Base-by-base conservation (phyloP, 2,113 vertebrate species). In the Hymenochirus boettgeri region DNA sequence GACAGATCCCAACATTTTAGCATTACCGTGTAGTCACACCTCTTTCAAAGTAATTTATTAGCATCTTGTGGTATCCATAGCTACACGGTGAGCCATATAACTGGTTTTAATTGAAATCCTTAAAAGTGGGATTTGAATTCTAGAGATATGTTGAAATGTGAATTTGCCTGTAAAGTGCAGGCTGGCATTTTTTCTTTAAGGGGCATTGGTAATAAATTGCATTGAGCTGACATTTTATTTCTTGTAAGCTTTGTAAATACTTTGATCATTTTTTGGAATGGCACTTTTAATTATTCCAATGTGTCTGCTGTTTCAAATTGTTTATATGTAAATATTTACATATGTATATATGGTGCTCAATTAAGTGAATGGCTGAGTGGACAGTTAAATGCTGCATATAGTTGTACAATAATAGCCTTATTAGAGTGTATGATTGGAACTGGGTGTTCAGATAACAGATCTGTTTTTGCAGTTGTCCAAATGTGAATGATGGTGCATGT, bases 161-260 rank as follows among this genome's bases (percentile, higher is more conserved):
- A 21, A 79, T 78, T 80, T 84, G 78, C 73, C 1, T 52, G 74
- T 77, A 80, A 70, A 83, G 79, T 76, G 53, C 26, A 58, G 72
- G 79, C 84, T 88, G 48, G n/a, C 39, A 54, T 53, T 69, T 53
- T n/a, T n/a, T 57, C n/a, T n/a, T 74, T 85, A 79, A 90, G 90
- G n/a, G 94, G 91, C 92, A 94, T 92, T 93, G 90, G 93, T 92
- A 96, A 96, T 96, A 96, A 95, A 88, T n/a, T n/a, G n/a, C n/a
- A n/a, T n/a, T n/a, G n/a, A n/a, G n/a, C n/a, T n/a, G n/a, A 9
- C 1, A 8, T 35, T 35, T 35, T 1, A 2, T 42, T 42, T 79
- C 77, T 77, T 86, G 86, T 88, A 90, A 88, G 86, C 78, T 75
- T 74, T 88, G 87, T 88, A 90, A 82, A 91, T 88, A 86, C 51